Evolutionary conservation across 2,888 invertebrate species (phyloP).

Genomic region (Drosophila falleni): DNA sequence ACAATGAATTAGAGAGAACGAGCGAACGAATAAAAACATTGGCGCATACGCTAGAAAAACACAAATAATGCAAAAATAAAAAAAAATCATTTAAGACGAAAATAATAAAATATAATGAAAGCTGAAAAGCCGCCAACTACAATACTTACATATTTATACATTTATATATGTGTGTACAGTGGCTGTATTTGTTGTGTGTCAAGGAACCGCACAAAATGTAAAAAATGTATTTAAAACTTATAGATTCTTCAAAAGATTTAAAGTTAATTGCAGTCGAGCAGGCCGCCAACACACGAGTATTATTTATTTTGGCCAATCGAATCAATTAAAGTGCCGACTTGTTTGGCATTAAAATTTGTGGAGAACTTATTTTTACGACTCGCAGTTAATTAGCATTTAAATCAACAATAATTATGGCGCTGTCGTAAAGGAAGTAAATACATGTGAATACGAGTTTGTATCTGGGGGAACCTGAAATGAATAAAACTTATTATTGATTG

Average conservation of each 20-base stretch:
- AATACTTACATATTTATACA: background rate
- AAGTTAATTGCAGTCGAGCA: constrained; percentile 24
- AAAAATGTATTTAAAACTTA: constrained; percentile 10
- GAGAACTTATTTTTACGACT: constrained; percentile 25
- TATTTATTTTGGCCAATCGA: constrained; percentile 44
- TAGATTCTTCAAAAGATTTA: constrained; percentile 24
- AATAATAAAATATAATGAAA: constrained; percentile 21
- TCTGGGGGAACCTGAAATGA: background rate
- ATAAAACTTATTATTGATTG: constrained; percentile 1
- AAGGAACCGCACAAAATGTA: constrained; percentile 15
- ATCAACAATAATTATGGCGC: constrained; percentile 30
- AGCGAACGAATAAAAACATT: constrained; percentile 17
- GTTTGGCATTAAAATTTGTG: constrained; percentile 12
- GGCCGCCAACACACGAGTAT: constrained; percentile 1
- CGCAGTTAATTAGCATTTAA: constrained; percentile 36
- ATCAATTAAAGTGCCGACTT: constrained; percentile 30
- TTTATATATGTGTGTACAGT: background rate
- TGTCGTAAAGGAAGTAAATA: constrained; percentile 38
- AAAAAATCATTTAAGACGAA: constrained; percentile 29
- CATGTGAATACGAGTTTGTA: background rate
- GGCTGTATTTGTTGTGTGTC: constrained; percentile 8
- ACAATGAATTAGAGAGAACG: constrained; percentile 4
- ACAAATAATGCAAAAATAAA: constrained; percentile 28
- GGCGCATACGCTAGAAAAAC: constrained; percentile 1
- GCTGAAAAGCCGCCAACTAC: constrained; percentile 14